phyloP scores from a whole-genome alignment of 2,797 vertebrate species.

The Gastrophryne carolinensis region DNA sequence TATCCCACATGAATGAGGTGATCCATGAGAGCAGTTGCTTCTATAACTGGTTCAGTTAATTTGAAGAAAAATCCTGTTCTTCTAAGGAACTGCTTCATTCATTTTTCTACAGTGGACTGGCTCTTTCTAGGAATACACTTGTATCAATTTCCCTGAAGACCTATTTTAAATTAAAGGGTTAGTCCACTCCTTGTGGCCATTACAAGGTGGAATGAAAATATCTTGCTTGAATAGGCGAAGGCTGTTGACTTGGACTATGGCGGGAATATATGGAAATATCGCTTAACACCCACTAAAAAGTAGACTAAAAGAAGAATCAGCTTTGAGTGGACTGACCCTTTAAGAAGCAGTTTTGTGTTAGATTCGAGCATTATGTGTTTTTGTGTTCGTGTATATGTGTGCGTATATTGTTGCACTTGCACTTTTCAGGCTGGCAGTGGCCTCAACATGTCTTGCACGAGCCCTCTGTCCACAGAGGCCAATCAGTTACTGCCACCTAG shows the following conservation, averaged over 20 bases:
- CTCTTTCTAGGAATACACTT: background rate
- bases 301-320: background rate
- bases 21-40: no score
- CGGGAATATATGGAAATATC: background rate
- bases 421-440: background rate
- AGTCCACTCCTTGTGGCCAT: background rate
- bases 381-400: background rate
- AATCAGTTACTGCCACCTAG: background rate
- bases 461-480: background rate
- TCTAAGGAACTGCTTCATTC: background rate
- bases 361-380: background rate
- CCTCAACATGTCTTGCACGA: background rate
- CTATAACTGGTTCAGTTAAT: background rate
- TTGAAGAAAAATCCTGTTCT: background rate
- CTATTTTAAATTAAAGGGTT: background rate
- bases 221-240: no score
- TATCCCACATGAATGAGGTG: background rate
- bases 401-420: conserved; percentile 33
- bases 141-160: background rate
- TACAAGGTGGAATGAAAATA: background rate
- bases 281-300: background rate
- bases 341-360: background rate
- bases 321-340: background rate
- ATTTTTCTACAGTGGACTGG: background rate
- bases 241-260: background rate